phyloP scores from a whole-genome alignment of 1,140 invertebrate genomes.

The Zaprionus vittiger region DNA sequence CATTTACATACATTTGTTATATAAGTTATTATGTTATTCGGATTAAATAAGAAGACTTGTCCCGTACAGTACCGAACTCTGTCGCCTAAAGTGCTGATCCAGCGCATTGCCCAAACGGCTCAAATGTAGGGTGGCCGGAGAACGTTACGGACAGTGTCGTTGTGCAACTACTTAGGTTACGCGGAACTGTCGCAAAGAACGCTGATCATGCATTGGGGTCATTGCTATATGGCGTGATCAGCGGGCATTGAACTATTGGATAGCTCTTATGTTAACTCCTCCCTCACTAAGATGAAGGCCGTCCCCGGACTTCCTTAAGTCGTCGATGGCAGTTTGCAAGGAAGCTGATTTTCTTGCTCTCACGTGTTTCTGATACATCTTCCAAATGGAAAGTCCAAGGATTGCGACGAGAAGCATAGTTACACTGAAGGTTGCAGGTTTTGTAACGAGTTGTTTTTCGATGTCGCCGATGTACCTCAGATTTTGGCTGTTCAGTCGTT shows the following conservation, averaged over 20 bases:
- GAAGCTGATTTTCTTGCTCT: slow-evolving; percentile 8
- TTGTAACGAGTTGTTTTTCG: neutral
- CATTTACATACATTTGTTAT: no score
- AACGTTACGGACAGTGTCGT: no score
- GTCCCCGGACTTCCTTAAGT: slow-evolving; percentile 1
- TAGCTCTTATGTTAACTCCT: slow-evolving; percentile 9
- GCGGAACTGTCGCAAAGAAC: no score
- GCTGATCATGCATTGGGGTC: no score
- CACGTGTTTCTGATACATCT: neutral
- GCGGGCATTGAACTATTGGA: neutral
- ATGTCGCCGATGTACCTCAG: neutral
- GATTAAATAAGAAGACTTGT: no score
- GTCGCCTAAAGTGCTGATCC: no score
- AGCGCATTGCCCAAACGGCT: no score
- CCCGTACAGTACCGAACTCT: no score
- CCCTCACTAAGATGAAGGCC: slow-evolving; percentile 10
- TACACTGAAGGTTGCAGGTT: slow-evolving; percentile 8
- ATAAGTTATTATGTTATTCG: no score
- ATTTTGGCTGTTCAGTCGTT: slow-evolving; percentile 29
- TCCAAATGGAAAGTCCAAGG: neutral
- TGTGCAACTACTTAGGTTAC: no score
- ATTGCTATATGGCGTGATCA: no score
- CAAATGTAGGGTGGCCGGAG: no score
- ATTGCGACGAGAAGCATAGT: slow-evolving; percentile 5
- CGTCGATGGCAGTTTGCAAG: neutral